Percentiles rank a stretch among this genome's conserved stretches.
Evolutionary conservation across 2,113 vertebrate genomes (phyloP).

Genomic region (Pluvialis apricaria): DNA sequence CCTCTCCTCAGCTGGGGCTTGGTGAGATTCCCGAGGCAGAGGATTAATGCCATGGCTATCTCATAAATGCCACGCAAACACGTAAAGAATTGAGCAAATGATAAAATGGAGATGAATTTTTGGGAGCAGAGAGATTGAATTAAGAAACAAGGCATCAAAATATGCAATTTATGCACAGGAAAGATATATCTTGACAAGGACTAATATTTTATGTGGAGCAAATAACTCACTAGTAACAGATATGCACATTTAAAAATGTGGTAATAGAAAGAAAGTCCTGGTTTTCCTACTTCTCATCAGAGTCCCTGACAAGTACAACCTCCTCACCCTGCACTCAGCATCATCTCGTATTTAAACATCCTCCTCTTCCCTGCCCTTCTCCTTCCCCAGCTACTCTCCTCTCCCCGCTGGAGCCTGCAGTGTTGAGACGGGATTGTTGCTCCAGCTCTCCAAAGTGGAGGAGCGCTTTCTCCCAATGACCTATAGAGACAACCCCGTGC

Average conservation of each 20-base stretch:
- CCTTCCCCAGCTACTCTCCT: neutral
- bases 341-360: neutral
- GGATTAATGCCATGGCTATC: neutral
- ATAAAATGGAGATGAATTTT: conserved; percentile 38
- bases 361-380: neutral
- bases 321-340: neutral
- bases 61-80: neutral
- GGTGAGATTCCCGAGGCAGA: neutral
- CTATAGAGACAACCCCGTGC: fast-evolving
- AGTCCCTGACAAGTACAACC: neutral
- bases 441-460: fast-evolving
- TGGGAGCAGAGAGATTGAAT: conserved; percentile 14
- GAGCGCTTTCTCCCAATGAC: fast-evolving
- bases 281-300: neutral
- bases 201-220: conserved; percentile 24
- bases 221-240: conserved; percentile 35
- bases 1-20: neutral
- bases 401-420: fast-evolving
- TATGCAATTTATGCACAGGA: conserved; percentile 3
- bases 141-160: conserved; percentile 25
- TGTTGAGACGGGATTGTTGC: fast-evolving
- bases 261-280: neutral
- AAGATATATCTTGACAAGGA: conserved; percentile 43
- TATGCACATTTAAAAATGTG: neutral
- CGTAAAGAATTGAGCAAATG: neutral